phyloP scores from a whole-genome alignment of 2,888 invertebrate species.

The Stratiomys singularior region DNA sequence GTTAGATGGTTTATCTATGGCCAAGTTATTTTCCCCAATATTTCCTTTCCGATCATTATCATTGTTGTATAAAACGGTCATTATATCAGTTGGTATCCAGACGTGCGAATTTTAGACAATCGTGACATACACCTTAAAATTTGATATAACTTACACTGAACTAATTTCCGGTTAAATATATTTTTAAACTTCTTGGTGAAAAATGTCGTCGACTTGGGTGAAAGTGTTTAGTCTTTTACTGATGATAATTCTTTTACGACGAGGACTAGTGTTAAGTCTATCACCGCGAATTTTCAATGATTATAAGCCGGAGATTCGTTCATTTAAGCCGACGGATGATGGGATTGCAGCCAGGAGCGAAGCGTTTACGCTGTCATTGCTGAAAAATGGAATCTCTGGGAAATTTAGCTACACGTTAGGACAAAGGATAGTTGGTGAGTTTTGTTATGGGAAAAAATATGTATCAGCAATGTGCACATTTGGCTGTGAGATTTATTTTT shows the following conservation, averaged over 20 bases:
- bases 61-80: neutral
- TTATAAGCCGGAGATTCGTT: neutral
- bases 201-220: neutral
- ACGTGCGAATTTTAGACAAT: neutral
- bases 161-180: neutral
- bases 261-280: neutral
- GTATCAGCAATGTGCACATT: too few relatives aligned
- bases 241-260: neutral
- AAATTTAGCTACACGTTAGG: slow-evolving; percentile 41
- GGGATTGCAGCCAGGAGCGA: neutral
- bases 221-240: neutral
- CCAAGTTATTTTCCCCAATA: neutral
- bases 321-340: neutral
- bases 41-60: neutral
- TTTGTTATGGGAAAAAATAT: too few relatives aligned
- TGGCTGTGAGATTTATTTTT: too few relatives aligned
- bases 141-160: neutral
- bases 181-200: neutral
- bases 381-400: slow-evolving; percentile 30
- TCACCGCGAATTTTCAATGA: neutral
- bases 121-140: neutral
- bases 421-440: slow-evolving; percentile 42
- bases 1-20: slow-evolving; percentile 14
- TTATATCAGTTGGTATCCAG: slow-evolving; percentile 1
- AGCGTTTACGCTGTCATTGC: neutral